Percentiles rank a stretch among this genome's conserved stretches.
phyloP scores from a whole-genome alignment of 1,140 invertebrate species.

The Drosophila rhopaloa region DNA sequence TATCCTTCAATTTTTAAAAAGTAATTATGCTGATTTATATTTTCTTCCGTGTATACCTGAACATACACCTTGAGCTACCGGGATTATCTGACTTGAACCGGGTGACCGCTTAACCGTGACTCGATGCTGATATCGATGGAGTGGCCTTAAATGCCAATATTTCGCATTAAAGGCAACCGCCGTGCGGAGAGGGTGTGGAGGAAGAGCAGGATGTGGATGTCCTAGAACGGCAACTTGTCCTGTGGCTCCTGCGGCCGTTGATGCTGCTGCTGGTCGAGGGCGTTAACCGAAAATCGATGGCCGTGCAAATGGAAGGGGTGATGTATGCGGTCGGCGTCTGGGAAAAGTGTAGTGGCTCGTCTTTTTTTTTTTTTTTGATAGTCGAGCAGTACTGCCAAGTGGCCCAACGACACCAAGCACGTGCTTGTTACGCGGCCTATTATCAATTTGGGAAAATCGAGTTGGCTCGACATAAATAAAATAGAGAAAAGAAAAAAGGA shows the following conservation, averaged over 20 bases:
- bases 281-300: conserved; percentile 81
- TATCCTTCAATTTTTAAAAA: not conserved
- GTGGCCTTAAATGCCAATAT: conserved; percentile 59
- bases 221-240: conserved; percentile 49
- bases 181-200: conserved; percentile 1
- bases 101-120: conserved; percentile 54
- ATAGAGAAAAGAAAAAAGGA: too few species aligned
- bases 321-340: conserved; percentile 70
- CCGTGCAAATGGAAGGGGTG: conserved; percentile 83
- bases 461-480: too few species aligned
- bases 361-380: too few species aligned
- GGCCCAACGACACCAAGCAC: too few species aligned
- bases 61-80: conserved; percentile 36
- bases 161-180: conserved; percentile 52
- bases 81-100: conserved; percentile 42
- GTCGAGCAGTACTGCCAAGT: too few species aligned
- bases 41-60: conserved; percentile 3
- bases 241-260: conserved; percentile 41
- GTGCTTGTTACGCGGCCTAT: too few species aligned
- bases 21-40: not conserved
- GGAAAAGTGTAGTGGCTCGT: too few species aligned
- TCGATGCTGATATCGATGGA: conserved; percentile 52
- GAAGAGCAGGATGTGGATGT: conserved; percentile 29
- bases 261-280: conserved; percentile 33
- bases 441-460: too few species aligned